These are phyloP conservation scores for Philopotamus ludificatus DNA, from an alignment of 1,140 invertebrate species.

Conservation along the genomic window DNA sequence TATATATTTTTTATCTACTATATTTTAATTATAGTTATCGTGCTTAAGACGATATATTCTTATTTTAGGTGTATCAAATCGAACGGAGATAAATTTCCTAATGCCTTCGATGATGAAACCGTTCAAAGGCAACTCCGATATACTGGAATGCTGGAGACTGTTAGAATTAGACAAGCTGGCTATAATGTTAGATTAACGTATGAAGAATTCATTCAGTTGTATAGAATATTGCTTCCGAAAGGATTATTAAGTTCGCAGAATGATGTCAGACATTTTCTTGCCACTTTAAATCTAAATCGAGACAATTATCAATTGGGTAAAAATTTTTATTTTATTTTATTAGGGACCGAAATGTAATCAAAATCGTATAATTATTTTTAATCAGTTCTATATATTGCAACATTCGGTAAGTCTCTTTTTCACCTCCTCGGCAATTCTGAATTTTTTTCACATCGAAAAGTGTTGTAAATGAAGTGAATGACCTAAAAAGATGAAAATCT, in stretches of 20 bases:
- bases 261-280: slow-evolving; percentile 79
- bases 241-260: slow-evolving; percentile 76
- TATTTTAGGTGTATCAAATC: slow-evolving; percentile 83
- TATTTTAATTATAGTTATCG: neutral
- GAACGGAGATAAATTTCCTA: slow-evolving; percentile 87
- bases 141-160: slow-evolving; percentile 96
- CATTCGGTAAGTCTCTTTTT: too few species aligned
- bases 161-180: slow-evolving; percentile 90
- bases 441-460: neutral
- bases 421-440: too few species aligned
- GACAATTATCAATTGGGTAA: slow-evolving; percentile 90
- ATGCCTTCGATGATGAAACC: slow-evolving; percentile 90
- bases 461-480: too few species aligned
- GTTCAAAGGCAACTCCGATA: slow-evolving; percentile 87
- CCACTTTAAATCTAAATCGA: slow-evolving; percentile 75
- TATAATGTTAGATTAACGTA: slow-evolving; percentile 92
- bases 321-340: neutral
- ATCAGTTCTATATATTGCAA: neutral
- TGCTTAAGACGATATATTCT: neutral
- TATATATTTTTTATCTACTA: neutral
- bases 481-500: too few species aligned
- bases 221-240: slow-evolving; percentile 86
- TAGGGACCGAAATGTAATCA: too few species aligned
- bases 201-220: slow-evolving; percentile 91
- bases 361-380: neutral